phyloP scores from a whole-genome alignment of 2,113 vertebrate species.

The Seriola aureovittata region DNA sequence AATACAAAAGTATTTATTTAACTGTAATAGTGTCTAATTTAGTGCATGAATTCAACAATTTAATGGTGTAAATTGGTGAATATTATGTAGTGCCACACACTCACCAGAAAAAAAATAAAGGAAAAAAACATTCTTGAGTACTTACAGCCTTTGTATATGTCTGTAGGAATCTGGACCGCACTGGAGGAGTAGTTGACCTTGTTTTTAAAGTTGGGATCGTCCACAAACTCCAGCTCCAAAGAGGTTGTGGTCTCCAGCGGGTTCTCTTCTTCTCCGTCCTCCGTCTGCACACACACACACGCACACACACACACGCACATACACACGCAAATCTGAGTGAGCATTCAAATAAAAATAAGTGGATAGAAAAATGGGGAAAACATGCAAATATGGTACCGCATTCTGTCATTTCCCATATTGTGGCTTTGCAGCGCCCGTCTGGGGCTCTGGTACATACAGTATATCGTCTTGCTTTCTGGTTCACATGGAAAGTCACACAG shows the following conservation, averaged over 20 bases:
- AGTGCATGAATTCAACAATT: constrained; percentile 2
- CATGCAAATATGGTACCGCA: constrained; percentile 20
- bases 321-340: constrained; percentile 55
- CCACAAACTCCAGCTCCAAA: constrained; percentile 93
- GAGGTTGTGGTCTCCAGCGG: constrained; percentile 87
- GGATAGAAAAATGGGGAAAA: constrained; percentile 23
- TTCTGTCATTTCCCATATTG: constrained; percentile 30
- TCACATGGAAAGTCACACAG: constrained; percentile 8
- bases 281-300: constrained; percentile 81
- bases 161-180: constrained; percentile 99
- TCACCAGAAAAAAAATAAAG: background rate
- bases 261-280: constrained; percentile 89
- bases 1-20: background rate
- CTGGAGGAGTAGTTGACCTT: constrained; percentile 98
- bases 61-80: background rate
- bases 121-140: constrained; percentile 50
- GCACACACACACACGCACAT: constrained; percentile 36
- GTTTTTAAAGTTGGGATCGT: constrained; percentile 95
- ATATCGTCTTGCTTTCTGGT: constrained; percentile 7
- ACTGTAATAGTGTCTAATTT: background rate
- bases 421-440: constrained; percentile 27
- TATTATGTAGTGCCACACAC: background rate
- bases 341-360: constrained; percentile 29
- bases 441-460: constrained; percentile 3
- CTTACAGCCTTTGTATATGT: constrained; percentile 99